Evolutionary conservation across 2,113 vertebrate genomes (phyloP).

Genomic region (Sterrhoptilus dennistouni): DNA sequence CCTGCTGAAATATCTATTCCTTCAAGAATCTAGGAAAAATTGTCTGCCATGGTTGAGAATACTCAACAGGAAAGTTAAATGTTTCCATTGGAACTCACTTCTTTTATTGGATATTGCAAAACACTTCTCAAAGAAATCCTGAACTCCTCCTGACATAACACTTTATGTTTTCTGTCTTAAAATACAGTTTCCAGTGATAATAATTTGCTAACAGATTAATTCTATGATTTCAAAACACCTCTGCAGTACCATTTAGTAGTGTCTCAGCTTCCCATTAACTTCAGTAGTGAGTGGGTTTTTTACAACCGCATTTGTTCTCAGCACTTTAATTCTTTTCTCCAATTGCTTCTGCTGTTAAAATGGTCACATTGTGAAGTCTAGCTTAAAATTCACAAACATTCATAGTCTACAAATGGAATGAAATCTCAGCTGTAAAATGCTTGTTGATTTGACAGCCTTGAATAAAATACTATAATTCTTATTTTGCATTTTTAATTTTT

Average conservation of each 20-base stretch:
- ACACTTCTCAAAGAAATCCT: background rate
- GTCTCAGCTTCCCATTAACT: background rate
- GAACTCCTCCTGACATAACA: background rate
- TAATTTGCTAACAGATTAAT: background rate
- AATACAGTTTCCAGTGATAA: background rate
- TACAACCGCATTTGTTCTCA: background rate
- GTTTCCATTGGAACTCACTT: background rate
- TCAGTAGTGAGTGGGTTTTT: background rate
- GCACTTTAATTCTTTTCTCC: background rate
- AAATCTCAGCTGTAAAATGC: background rate
- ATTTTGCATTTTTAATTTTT: background rate
- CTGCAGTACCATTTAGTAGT: background rate
- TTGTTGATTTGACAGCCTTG: background rate
- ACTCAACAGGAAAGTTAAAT: background rate
- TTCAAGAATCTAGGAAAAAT: background rate
- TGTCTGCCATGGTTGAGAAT: background rate
- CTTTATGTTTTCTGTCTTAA: background rate
- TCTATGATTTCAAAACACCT: background rate
- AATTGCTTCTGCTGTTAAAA: background rate
- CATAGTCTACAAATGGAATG: background rate
- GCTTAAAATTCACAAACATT: background rate
- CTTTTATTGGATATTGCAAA: background rate
- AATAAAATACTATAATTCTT: background rate
- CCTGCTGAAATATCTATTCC: background rate
- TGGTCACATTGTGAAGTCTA: background rate